Evolutionary conservation across 2,888 invertebrate genomes (phyloP).

Genomic region (Epicampocera succincta): DNA sequence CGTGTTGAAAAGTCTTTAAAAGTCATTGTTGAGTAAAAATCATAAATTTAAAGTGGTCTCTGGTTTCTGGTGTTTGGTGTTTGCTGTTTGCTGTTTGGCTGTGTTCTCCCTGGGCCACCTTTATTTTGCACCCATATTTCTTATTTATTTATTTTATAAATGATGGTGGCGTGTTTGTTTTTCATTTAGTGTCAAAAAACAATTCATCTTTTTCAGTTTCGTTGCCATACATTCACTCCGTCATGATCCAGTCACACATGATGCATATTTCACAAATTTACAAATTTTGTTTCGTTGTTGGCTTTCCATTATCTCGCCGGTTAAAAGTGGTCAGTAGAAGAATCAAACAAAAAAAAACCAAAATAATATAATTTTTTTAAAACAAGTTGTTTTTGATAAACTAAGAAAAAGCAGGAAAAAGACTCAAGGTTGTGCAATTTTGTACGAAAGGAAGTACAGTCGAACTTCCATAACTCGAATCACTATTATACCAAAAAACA

Average conservation of each 20-base stretch:
- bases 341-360: neutral
- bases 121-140: slow-evolving; percentile 53
- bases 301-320: neutral
- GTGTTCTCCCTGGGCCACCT: slow-evolving; percentile 25
- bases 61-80: slow-evolving; percentile 17
- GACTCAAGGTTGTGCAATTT: neutral
- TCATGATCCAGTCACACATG: slow-evolving; percentile 63
- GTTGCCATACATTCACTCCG: slow-evolving; percentile 62
- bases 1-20: slow-evolving; percentile 68
- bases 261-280: slow-evolving; percentile 26
- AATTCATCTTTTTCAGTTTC: slow-evolving; percentile 75
- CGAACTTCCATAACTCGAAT: too few species aligned
- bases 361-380: neutral
- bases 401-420: too few species aligned
- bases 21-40: slow-evolving; percentile 57
- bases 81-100: neutral
- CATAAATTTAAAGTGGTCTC: slow-evolving; percentile 60
- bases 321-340: neutral
- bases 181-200: slow-evolving; percentile 78
- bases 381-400: neutral
- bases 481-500: too few species aligned
- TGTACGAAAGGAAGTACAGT: neutral
- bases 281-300: neutral
- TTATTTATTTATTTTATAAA: slow-evolving; percentile 14
- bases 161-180: slow-evolving; percentile 76